Percentiles rank a stretch among this genome's conserved stretches.
Conservation (phyloP, 2,888 invertebrate genomes). For the Cosmia pyralina region DNA sequence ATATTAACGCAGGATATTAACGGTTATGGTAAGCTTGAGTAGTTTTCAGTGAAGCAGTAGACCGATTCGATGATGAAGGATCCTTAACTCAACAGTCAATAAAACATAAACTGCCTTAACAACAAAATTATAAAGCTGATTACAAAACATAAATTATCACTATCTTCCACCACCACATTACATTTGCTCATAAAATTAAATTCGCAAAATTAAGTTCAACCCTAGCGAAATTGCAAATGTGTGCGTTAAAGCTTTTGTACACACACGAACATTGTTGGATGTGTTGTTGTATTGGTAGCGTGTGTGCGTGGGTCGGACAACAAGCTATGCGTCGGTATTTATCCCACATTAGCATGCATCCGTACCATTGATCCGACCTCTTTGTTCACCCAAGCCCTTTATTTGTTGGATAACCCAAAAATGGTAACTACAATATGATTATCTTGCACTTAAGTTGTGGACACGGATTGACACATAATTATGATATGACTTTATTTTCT, state of each 20-base stretch:
- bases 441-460: constrained; percentile 61
- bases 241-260: constrained; percentile 50
- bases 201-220: constrained; percentile 64
- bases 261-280: constrained; percentile 33
- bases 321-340: constrained; percentile 82
- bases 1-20: too few species aligned
- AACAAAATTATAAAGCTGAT: constrained; percentile 28
- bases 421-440: constrained; percentile 67
- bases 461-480: constrained; percentile 56
- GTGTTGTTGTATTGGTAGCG: constrained; percentile 41
- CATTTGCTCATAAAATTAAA: constrained; percentile 53
- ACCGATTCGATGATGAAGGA: background rate
- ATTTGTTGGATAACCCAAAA: constrained; percentile 71
- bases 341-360: constrained; percentile 87
- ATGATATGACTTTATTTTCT: constrained; percentile 47
- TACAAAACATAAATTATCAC: constrained; percentile 47
- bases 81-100: background rate
- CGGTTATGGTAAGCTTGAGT: too few species aligned
- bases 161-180: constrained; percentile 46
- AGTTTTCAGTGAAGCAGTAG: background rate
- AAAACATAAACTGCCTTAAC: background rate
- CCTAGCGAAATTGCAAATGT: constrained; percentile 62
- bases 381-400: constrained; percentile 81
- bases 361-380: constrained; percentile 85
- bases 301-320: constrained; percentile 75